phyloP scores from a whole-genome alignment of 2,113 vertebrate genomes.

The Mesitornis unicolor region DNA sequence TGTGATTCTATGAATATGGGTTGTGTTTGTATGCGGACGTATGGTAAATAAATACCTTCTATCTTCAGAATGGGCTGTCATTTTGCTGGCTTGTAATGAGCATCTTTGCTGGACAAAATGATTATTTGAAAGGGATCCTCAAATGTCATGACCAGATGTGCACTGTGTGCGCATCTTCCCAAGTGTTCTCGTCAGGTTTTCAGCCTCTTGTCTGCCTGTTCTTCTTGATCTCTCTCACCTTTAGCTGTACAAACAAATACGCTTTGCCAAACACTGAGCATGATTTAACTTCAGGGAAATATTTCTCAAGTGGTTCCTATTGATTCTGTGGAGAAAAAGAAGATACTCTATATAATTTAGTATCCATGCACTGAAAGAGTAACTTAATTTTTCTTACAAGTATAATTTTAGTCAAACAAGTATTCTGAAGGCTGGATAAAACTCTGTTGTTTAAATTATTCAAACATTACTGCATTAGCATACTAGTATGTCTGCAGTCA shows the following conservation, averaged over 20 bases:
- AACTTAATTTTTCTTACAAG: background rate
- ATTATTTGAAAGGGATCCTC: background rate
- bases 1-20: too few species aligned
- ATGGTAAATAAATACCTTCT: background rate
- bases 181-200: background rate
- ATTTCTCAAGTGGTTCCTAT: background rate
- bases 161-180: background rate
- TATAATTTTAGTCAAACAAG: background rate
- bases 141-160: background rate
- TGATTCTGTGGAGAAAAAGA: background rate
- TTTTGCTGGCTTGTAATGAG: background rate
- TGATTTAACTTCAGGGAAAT: background rate
- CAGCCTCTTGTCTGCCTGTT: background rate
- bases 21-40: background rate
- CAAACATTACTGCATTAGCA: background rate
- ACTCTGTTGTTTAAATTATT: background rate
- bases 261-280: background rate
- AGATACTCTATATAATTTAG: background rate
- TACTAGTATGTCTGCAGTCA: background rate
- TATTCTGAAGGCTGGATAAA: background rate
- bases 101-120: fast-evolving
- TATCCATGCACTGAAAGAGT: background rate
- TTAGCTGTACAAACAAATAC: background rate
- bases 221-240: background rate
- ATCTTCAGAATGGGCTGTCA: background rate